These are phyloP conservation scores for Eristalis tenax DNA, from an alignment of 2,888 invertebrate genomes.

Conservation along the genomic window DNA sequence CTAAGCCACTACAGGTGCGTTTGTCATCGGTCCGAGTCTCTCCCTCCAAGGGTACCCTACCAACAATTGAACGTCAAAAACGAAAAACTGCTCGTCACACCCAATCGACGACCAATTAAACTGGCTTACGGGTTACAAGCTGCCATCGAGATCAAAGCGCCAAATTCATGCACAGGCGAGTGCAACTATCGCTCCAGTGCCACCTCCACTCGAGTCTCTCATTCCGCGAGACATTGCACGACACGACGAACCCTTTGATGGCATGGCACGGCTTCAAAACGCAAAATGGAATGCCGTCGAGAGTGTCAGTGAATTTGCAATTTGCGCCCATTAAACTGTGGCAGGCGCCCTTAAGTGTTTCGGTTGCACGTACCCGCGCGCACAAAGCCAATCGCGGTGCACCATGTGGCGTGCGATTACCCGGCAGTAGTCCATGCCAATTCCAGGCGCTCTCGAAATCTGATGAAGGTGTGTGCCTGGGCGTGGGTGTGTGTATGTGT, in stretches of 20 bases:
- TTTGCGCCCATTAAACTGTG: constrained; percentile 72
- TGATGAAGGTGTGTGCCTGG: background rate
- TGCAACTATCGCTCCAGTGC: background rate
- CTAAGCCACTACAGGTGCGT: constrained; percentile 9
- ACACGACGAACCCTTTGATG: constrained; percentile 38
- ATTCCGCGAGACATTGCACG: background rate
- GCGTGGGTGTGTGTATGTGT: constrained; percentile 25
- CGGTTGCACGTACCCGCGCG: constrained; percentile 64
- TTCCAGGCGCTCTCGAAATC: constrained; percentile 12
- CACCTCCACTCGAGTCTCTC: background rate
- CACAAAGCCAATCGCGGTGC: constrained; percentile 69
- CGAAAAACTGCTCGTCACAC: background rate
- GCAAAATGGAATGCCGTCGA: constrained; percentile 52
- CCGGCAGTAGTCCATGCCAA: constrained; percentile 49
- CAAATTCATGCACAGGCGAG: background rate
- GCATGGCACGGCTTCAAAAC: constrained; percentile 32
- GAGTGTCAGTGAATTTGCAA: constrained; percentile 70
- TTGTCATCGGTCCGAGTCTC: constrained; percentile 8
- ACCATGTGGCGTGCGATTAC: constrained; percentile 69
- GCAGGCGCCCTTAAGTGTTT: constrained; percentile 69
- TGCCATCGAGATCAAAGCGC: constrained; percentile 53
- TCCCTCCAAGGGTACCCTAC: background rate
- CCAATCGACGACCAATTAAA: constrained; percentile 26
- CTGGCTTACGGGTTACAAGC: constrained; percentile 5
- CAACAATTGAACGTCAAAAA: background rate